Percentiles rank a stretch among this genome's conserved stretches.
phyloP scores from a whole-genome alignment of 2,797 vertebrate species.

The Hydrolagus colliei region DNA sequence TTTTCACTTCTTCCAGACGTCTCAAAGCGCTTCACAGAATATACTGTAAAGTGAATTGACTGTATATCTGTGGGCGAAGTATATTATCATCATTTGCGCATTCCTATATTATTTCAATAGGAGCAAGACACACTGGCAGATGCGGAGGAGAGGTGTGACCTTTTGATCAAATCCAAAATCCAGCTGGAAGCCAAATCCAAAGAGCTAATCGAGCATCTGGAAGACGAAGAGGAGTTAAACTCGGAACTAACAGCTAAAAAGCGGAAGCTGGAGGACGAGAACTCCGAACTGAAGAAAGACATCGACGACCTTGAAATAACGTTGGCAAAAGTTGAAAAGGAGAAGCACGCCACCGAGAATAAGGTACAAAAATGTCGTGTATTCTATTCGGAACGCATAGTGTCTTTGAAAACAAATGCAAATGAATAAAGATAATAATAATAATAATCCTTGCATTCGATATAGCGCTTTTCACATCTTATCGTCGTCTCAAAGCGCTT shows the following conservation, averaged over 20 bases:
- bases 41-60: no score
- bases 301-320: slow-evolving; percentile 87
- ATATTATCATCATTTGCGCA: no score
- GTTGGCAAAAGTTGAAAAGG: slow-evolving; percentile 84
- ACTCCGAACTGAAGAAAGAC: slow-evolving; percentile 85
- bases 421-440: no score
- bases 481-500: no score
- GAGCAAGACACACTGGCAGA: slow-evolving; percentile 89
- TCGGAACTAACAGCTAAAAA: slow-evolving; percentile 72
- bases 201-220: slow-evolving; percentile 75
- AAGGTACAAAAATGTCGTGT: slow-evolving; percentile 55
- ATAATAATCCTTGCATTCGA: no score
- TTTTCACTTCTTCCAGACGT: no score
- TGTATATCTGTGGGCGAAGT: no score
- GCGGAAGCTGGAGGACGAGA: slow-evolving; percentile 85
- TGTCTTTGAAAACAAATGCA: no score
- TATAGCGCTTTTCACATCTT: no score
- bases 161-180: slow-evolving; percentile 87
- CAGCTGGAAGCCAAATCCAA: slow-evolving; percentile 84
- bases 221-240: slow-evolving; percentile 85
- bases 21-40: no score
- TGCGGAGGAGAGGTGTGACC: slow-evolving; percentile 82
- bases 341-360: slow-evolving; percentile 86
- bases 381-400: no score
- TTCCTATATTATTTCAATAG: slow-evolving; percentile 44